Base-by-base conservation (phyloP, 2,797 vertebrate species). In the Rhodeus uyekii region DNA sequence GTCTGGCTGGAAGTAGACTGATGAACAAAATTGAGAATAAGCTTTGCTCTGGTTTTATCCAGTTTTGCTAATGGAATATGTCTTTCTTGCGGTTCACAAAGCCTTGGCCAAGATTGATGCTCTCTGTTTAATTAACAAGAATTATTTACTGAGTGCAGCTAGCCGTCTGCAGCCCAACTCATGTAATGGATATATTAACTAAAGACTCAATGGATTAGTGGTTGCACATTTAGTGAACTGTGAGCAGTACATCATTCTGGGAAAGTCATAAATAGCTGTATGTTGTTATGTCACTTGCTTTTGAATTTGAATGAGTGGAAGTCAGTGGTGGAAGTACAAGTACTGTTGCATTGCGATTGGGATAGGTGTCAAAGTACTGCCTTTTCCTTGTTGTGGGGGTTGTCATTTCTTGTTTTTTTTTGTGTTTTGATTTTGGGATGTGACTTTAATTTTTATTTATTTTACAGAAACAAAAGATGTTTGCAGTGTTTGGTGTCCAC, bases 131-230 rank as follows among this genome's bases (percentile, higher is more conserved):
- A 93, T 94, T 94, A 94, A 92, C 87, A 91, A 92, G 92, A 93
- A 93, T 94, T 92, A 93, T 94, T 94, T 93, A 94, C 91, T 91
- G 92, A 93, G 90, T 91, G 36, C 73, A 80, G 89, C 90, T 87
- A 89, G 90, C 90, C 91, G 90, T 89, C 91, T 90, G 90, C 88
- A 92, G 90, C 91, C 92, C 93, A 91, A 91, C 86, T 94, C 92
- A 92, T 92, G 92, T 93, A 94, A 93, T 93, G 90, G 92, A 92
- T 94, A 93, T 93, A 94, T 94, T 94, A 93, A 91, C 85, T 86
- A 89, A 91, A 90, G 89, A 92, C 91, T 91, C 90, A 89, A 89
- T 87, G 91, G 91, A 93, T 92, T 93, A 92, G 89, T 84, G 87
- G 86, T 71, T 90, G 89, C 85, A 87, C 90, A 90, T 90, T 91